phyloP scores from a whole-genome alignment of 2,797 vertebrate species.

The Arctocebus calabarensis region DNA sequence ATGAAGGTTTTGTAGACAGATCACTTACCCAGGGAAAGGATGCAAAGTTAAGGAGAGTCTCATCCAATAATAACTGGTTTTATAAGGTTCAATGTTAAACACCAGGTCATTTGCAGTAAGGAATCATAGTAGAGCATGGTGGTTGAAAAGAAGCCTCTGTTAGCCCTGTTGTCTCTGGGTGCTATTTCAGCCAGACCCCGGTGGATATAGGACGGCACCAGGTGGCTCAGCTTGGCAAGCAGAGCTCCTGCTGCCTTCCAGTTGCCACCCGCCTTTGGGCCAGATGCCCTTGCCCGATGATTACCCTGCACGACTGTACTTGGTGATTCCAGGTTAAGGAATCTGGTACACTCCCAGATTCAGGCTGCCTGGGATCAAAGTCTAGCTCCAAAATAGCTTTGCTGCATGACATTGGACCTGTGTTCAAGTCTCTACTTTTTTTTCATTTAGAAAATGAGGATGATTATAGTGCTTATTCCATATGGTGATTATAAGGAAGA shows the following conservation, averaged over 20 bases:
- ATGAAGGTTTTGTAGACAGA: background rate
- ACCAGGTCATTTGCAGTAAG: background rate
- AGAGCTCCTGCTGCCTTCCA: background rate
- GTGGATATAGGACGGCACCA: background rate
- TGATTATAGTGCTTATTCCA: background rate
- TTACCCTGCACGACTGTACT: background rate
- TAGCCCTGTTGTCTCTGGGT: background rate
- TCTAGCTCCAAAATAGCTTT: background rate
- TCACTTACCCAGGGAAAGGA: background rate
- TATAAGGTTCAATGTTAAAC: conserved; percentile 28
- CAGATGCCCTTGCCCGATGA: background rate
- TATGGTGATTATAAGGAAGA: background rate
- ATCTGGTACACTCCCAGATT: background rate
- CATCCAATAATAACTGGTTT: conserved; percentile 1
- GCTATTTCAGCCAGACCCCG: background rate
- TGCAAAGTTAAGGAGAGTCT: background rate
- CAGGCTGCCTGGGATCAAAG: background rate
- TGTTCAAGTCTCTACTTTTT: background rate
- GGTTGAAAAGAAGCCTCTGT: background rate
- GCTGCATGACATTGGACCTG: background rate
- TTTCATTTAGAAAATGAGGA: background rate
- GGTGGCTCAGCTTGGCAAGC: background rate
- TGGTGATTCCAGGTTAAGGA: background rate
- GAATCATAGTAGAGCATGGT: background rate
- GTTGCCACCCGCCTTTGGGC: background rate